Evolutionary conservation across 2,113 vertebrate species (phyloP), one percentile per base, ranked within the genome.

Genomic region (Bufo gargarizans): DNA sequence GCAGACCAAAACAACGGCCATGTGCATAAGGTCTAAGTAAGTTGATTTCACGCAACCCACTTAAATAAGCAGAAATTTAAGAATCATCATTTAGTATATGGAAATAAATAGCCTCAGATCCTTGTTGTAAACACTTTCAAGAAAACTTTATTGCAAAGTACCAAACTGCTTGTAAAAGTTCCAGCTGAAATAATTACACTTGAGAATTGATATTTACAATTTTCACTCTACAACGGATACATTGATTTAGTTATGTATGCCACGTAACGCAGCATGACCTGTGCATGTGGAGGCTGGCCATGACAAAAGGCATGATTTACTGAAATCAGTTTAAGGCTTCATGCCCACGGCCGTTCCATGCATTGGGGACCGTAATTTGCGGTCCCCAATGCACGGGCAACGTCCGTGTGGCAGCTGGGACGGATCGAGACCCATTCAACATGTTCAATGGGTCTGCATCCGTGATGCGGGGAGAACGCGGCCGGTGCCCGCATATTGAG

Each of bases 171-270:
- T 83, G 69, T 84, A 83, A 88, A 88, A 83, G 86, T 63, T 50
- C 67, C 79, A 82, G 58, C 55, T 83, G 80, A 88, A 84, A 88
- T 88, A 83, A 88, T 94, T 88, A 93, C 90, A 89, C 92, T 94
- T 93, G 83, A 93, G 86, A 92, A 94, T 95, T 93, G 91, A 90
- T 95, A 95, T 95, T 89, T 94, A 95, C 94, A 96, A 78, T 81
- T 92, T 86, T 95, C 93, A 93, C 92, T 92, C 94, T 95, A 93
- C 92, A 94, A 92, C 90, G 90, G 93, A 93, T 94, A 94, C 82
- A 93, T 82, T 90, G 87, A 91, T 92, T 94, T 88, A 86, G 91
- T 94, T 93, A 91, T 92, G 92, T 93, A 92, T 92, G 91, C 85
- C 92, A 94, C 91, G 92, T 93, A 93, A 94, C 33, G 92, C 92